Conservation (phyloP, 2,797 vertebrate genomes). For the Paguma larvata region DNA sequence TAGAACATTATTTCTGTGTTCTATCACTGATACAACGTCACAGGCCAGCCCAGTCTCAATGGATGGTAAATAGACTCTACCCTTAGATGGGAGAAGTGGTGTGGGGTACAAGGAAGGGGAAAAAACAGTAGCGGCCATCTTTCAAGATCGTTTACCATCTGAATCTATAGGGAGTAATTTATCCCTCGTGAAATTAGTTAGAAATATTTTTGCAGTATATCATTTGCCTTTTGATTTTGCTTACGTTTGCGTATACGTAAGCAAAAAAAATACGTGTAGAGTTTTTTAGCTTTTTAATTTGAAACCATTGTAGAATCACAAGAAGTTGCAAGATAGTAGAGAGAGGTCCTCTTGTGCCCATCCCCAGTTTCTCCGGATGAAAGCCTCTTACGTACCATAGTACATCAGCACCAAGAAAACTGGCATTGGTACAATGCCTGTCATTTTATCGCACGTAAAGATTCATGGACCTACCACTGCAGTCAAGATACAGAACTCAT, state of each 20-base stretch:
- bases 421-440: not conserved
- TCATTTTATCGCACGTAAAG: not conserved
- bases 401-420: not conserved
- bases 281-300: not conserved
- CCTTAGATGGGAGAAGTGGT: not conserved
- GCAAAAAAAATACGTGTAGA: no score
- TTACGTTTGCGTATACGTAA: not conserved
- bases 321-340: not conserved
- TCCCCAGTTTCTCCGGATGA: not conserved
- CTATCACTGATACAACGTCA: not conserved
- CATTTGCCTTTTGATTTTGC: not conserved
- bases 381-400: not conserved
- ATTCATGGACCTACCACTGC: not conserved
- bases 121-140: no score
- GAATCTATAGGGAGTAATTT: not conserved
- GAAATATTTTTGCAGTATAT: not conserved
- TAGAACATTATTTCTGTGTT: not conserved
- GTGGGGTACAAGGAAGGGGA: not conserved
- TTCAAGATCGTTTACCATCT: not conserved
- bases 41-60: not conserved
- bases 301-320: not conserved
- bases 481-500: not conserved
- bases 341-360: not conserved
- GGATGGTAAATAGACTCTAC: not conserved
- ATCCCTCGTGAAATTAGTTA: not conserved